These are phyloP conservation scores for Hippocampus abdominalis DNA, from an alignment of 2,113 vertebrate genomes.

Conservation along the genomic window DNA sequence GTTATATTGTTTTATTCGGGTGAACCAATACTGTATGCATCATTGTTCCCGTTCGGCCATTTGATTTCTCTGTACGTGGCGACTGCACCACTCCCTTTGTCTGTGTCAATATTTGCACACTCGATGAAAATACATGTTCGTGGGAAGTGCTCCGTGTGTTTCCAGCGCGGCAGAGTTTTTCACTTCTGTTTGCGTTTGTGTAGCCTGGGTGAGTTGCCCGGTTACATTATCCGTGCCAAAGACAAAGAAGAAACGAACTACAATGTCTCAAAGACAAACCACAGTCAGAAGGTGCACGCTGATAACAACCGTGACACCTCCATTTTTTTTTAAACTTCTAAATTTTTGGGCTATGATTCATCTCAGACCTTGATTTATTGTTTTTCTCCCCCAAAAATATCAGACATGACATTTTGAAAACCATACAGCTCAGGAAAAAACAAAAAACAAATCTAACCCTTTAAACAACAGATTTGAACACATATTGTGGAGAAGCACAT, in stretches of 20 bases:
- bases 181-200: slow-evolving; percentile 10
- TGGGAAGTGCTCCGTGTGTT: not conserved
- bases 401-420: slow-evolving; percentile 16
- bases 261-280: slow-evolving; percentile 27
- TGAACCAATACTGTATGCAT: not conserved
- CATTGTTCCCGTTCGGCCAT: slow-evolving; percentile 11
- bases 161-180: not conserved
- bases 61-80: slow-evolving; percentile 7
- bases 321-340: not conserved
- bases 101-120: slow-evolving; percentile 38
- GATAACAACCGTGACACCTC: slow-evolving; percentile 19
- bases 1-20: not conserved
- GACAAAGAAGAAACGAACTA: slow-evolving; percentile 22
- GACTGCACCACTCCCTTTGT: slow-evolving; percentile 3
- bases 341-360: slow-evolving; percentile 15
- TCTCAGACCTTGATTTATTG: slow-evolving; percentile 34
- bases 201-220: slow-evolving; percentile 29
- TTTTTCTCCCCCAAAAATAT: slow-evolving; percentile 25
- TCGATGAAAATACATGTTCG: slow-evolving; percentile 19
- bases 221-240: slow-evolving; percentile 28
- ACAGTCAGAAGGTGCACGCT: slow-evolving; percentile 12
- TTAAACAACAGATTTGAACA: no score
- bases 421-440: no score
- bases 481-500: no score
- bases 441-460: no score